Evolutionary conservation across 1,140 invertebrate genomes (phyloP), one percentile per base, ranked within the genome.

Genomic region (Riptortus pedestris): DNA sequence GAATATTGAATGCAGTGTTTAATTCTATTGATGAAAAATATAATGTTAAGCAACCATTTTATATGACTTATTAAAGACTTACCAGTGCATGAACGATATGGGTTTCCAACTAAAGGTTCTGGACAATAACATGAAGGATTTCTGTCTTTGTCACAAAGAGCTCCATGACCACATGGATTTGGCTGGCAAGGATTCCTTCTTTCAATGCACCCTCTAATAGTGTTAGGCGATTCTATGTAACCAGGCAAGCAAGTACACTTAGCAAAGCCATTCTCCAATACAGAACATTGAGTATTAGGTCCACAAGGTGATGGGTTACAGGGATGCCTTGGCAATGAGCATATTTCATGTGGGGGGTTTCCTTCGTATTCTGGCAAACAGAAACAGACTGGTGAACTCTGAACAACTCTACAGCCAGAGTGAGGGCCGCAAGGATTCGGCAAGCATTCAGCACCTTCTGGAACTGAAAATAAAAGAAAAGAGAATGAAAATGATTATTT

Each of bases 351-450:
- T 16, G 90, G 90, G 38, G 91, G 91, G 75, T 85, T 83, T 59
- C 91, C 91, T 76, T 92, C 89, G 73, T 85, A 95, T 72, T 91
- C 89, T 9, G 90, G 88, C 67, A 92, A 75, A 74, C 89, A 91
- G 79, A 90, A 90, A 70, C 90, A 93, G 16, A 83, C 80, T 14
- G 87, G 83, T 70, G 82, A 80, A 1, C 83, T 83, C 18, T 81
- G 79, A 1, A 86, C 81, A 43, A 86, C 76, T 63, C 87, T 76
- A 71, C 90, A 93, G 9, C 87, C 86, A 1, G 88, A 87, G 70
- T 90, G 88, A 0, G 81, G 81, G 20, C 90, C 91, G 72, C 91
- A 94, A 9, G 85, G 85, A 74, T 91, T 91, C n/a, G 85, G 84
- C 47, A 80, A 76, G 72, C 90, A 93, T 68, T 87, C 83, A 71